Conservation (phyloP, 2,888 invertebrate genomes). For the Cheilosia vernalis region DNA sequence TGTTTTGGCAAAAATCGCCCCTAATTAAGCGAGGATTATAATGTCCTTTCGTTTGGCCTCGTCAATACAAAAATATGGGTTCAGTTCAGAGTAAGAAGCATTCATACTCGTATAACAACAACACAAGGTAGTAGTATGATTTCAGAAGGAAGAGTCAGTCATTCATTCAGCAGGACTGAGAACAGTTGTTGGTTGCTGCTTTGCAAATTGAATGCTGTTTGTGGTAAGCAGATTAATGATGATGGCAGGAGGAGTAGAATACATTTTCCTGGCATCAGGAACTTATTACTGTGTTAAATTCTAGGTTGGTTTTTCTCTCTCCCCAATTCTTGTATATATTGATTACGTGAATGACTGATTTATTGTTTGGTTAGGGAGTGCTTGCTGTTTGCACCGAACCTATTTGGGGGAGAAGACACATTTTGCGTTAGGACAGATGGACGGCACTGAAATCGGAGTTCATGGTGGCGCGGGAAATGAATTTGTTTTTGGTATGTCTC, state of each 20-base stretch:
- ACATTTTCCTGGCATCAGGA: background rate
- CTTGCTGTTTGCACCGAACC: too few relatives aligned
- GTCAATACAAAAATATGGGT: slow-evolving; percentile 22
- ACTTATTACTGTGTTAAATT: background rate
- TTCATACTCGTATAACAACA: background rate
- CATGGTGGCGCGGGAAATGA: too few relatives aligned
- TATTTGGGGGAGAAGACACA: too few relatives aligned
- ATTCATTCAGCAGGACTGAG: slow-evolving; percentile 11
- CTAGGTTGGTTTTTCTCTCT: background rate
- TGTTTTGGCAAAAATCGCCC: slow-evolving; percentile 13
- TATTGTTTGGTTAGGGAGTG: background rate
- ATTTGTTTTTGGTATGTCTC: too few relatives aligned
- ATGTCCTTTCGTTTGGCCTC: slow-evolving; percentile 8
- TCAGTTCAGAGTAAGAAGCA: background rate
- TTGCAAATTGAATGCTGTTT: slow-evolving; percentile 29
- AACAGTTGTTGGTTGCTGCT: background rate
- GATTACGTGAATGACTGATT: slow-evolving; percentile 3
- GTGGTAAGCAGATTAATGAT: slow-evolving; percentile 29
- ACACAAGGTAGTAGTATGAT: background rate
- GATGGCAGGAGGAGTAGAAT: background rate
- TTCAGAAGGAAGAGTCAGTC: background rate
- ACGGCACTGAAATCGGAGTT: too few relatives aligned
- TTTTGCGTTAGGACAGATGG: too few relatives aligned
- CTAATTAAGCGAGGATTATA: slow-evolving; percentile 30
- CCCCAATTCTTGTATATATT: background rate